These are phyloP conservation scores for Gobio occitaniae DNA, from an alignment of 2,797 vertebrate species.

Conservation along the genomic window DNA sequence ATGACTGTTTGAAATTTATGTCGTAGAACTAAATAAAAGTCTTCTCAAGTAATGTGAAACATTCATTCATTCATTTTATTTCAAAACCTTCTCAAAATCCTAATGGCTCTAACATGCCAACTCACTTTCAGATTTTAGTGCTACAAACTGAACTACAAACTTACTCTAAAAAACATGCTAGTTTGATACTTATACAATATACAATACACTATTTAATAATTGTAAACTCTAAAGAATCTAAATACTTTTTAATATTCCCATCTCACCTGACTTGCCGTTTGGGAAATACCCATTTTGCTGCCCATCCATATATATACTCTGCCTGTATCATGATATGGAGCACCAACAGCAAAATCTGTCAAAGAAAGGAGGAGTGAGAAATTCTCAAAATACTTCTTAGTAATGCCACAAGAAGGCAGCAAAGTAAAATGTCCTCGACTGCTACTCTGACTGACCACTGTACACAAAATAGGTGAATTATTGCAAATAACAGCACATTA, in stretches of 20 bases:
- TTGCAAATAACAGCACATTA: background rate
- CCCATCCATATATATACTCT: conserved; percentile 90
- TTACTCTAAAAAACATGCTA: background rate
- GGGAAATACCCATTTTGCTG: conserved; percentile 74
- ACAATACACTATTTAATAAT: background rate
- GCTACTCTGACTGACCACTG: background rate
- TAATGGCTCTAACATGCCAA: background rate
- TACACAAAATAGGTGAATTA: background rate
- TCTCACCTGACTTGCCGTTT: conserved; percentile 84
- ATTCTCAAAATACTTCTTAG: background rate
- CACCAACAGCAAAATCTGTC: conserved; percentile 90
- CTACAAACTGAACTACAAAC: background rate
- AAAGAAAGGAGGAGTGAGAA: background rate
- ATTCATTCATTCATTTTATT: background rate
- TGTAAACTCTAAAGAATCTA: background rate
- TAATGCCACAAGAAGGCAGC: conserved; percentile 56
- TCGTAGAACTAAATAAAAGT: background rate
- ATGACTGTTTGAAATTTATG: background rate
- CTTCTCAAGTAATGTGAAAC: background rate
- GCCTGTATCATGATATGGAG: conserved; percentile 86
- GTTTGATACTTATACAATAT: background rate
- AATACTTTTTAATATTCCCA: background rate
- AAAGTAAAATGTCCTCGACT: conserved; percentile 10
- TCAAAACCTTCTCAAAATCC: background rate
- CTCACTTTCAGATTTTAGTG: background rate